Base-by-base conservation (phyloP, 2,888 invertebrate species). In the Cerastis leucographa region DNA sequence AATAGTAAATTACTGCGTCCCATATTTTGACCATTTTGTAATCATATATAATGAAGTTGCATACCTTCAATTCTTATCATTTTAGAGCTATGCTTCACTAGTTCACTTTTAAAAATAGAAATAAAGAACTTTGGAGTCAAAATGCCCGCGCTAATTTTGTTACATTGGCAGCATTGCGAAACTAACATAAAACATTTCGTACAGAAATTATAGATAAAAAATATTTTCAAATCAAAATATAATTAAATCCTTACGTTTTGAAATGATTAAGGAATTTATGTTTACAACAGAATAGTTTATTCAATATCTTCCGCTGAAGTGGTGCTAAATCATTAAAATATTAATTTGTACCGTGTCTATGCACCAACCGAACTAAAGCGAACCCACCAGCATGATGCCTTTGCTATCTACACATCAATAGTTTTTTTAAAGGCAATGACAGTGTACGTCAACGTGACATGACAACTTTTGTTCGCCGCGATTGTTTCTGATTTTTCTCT, bases 381-480 rank as follows among this genome's bases (percentile, higher is more conserved):
- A 46, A 44, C 25, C 1, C 11, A 14, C 4, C 0, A 1, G 29
- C 3, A 14, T 19, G 8, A n/a, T 66, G 14, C 29, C 78, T 77
- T 83, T 66, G 66, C 80, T 62, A 25, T 14, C 3, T 25, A 14
- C 17, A 14, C 29, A 54, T 22, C 19, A 62, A 14, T 25, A 17
- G 14, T 80, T 59, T 66, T 7, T 3, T 40, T 42, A 71, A 72
- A 80, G 14, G 6, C 6, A 56, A 46, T 86, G 88, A 86, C 85
- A 85, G 78, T 40, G 14, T 71, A 85, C 81, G 85, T 83, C 90
- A 87, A 90, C 90, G 92, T 94, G 94, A 94, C 92, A 92, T 93
- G 93, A 94, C 94, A 94, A 94, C 92, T 94, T 91, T 93, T 92
- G 85, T 88, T 86, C 85, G 78, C 88, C 89, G 91, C 89, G 85